Evolutionary conservation across 1,140 invertebrate genomes (phyloP).

Genomic region (Potamilus streckersoni): DNA sequence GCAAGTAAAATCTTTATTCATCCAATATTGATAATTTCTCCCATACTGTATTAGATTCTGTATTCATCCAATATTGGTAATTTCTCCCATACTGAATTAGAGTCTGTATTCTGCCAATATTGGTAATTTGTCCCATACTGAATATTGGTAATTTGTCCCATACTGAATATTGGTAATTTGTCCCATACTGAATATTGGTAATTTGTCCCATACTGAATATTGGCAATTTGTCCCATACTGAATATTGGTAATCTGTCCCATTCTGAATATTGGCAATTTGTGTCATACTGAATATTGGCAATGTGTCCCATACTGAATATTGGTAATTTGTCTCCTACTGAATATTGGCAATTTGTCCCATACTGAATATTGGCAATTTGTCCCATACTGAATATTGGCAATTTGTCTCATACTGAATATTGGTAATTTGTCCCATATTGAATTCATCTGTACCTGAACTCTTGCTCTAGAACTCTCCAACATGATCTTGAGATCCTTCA

Average conservation of each 20-base stretch:
- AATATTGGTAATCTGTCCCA: not conserved
- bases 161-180: not conserved
- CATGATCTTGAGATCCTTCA: slow-evolving; percentile 60
- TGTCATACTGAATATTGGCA: not conserved
- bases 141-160: no score
- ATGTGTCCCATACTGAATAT: not conserved
- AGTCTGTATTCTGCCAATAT: not conserved
- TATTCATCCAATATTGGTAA: not conserved
- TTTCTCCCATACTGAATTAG: not conserved
- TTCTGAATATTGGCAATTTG: not conserved
- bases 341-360: not conserved
- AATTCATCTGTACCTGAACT: slow-evolving; percentile 47
- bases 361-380: not conserved
- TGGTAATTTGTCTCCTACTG: not conserved
- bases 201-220: not conserved
- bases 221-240: not conserved
- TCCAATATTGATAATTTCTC: no score
- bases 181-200: not conserved
- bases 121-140: not conserved
- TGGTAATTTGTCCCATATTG: not conserved
- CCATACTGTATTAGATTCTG: not conserved
- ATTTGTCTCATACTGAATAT: not conserved
- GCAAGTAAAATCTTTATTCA: no score
- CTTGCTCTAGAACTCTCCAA: slow-evolving; percentile 56
- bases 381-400: not conserved